These are phyloP conservation scores for Caenorhabditis japonica DNA, from an alignment of 2,888 invertebrate genomes.

Conservation along the genomic window DNA sequence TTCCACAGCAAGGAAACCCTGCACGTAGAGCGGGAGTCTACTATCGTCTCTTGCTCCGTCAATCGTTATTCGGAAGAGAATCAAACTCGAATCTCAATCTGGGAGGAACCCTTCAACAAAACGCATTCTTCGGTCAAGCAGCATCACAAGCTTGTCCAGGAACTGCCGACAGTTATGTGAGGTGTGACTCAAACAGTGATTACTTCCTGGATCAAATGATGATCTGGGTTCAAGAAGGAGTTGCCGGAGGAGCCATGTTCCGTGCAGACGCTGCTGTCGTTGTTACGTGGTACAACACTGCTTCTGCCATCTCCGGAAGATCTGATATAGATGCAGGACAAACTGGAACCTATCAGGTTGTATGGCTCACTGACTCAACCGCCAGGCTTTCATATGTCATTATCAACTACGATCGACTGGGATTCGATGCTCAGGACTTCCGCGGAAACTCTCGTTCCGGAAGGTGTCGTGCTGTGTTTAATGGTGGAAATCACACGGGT, in stretches of 20 bases:
- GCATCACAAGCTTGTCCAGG: conserved; percentile 72
- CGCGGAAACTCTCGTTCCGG: conserved; percentile 73
- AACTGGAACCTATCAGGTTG: conserved; percentile 91
- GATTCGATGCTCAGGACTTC: conserved; percentile 85
- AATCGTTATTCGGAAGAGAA: conserved; percentile 74
- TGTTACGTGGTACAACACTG: conserved; percentile 95
- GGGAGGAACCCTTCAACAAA: conserved; percentile 64
- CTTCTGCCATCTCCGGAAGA: conserved; percentile 78
- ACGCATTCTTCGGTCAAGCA: conserved; percentile 70
- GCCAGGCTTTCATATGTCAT: conserved; percentile 94
- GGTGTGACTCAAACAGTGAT: conserved; percentile 72
- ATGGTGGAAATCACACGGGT: conserved; percentile 77
- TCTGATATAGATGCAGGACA: conserved; percentile 79
- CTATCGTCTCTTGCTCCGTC: conserved; percentile 73
- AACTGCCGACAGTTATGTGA: conserved; percentile 71
- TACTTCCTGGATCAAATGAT: conserved; percentile 76
- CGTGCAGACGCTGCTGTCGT: conserved; percentile 90
- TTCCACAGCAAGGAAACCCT: conserved; percentile 73
- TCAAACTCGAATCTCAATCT: conserved; percentile 67
- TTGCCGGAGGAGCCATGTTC: conserved; percentile 90
- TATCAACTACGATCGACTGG: conserved; percentile 91
- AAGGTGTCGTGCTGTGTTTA: conserved; percentile 76
- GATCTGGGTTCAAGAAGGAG: conserved; percentile 82
- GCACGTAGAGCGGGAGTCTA: conserved; percentile 73
- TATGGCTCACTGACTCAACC: conserved; percentile 86